phyloP scores from a whole-genome alignment of 2,888 invertebrate species.

The Aporophyla nigra region DNA sequence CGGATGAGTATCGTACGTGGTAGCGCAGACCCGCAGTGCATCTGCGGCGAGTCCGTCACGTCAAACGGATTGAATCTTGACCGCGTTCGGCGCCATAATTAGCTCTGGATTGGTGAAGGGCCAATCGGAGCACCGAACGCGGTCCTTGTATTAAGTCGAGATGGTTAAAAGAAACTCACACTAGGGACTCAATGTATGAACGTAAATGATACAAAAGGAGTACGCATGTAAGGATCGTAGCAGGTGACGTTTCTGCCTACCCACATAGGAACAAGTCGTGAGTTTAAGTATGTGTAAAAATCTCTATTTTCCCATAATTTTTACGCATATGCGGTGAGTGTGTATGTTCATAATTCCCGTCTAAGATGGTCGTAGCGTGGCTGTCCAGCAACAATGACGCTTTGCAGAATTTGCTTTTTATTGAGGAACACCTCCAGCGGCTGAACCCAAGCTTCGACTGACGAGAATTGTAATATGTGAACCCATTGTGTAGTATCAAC shows the following conservation, averaged over 20 bases:
- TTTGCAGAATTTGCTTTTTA: conserved; percentile 49
- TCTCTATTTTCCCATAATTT: not conserved
- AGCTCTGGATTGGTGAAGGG: too few species aligned
- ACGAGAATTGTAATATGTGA: conserved; percentile 38
- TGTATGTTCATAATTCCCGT: conserved; percentile 25
- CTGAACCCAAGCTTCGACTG: conserved; percentile 11
- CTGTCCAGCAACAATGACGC: conserved; percentile 27
- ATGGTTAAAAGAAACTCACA: too few species aligned
- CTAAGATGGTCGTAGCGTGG: conserved; percentile 4
- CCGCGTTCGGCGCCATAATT: too few species aligned
- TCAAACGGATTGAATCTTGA: too few species aligned
- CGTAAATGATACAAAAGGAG: not conserved
- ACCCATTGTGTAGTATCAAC: conserved; percentile 43
- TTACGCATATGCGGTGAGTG: conserved; percentile 7
- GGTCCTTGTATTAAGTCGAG: too few species aligned
- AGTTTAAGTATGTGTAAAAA: not conserved
- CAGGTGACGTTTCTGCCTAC: not conserved
- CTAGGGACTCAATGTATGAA: too few species aligned
- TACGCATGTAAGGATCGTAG: not conserved
- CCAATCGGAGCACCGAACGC: too few species aligned
- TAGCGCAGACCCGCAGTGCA: too few species aligned
- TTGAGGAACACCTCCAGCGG: conserved; percentile 52
- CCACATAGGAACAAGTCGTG: too few species aligned
- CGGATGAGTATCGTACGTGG: too few species aligned
- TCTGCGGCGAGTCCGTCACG: too few species aligned